A percentile compares a stretch with the other conserved stretches of the same genome.
phyloP scores from a whole-genome alignment of 2,888 invertebrate species.

The Plusia festucae region DNA sequence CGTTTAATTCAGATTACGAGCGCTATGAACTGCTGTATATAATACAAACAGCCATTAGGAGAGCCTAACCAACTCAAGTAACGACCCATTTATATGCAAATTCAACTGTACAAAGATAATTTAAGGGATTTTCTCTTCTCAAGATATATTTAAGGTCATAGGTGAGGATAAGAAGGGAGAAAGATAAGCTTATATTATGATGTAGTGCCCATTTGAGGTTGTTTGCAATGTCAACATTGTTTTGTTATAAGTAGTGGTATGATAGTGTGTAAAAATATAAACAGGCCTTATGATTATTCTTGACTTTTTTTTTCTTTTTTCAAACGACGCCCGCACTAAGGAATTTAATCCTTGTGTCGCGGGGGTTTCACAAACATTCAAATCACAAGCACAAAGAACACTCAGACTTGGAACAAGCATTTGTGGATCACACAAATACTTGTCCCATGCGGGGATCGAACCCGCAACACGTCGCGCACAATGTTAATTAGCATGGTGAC shows the following conservation, averaged over 20 bases:
- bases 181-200: conserved; percentile 47
- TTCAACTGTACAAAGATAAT: conserved; percentile 75
- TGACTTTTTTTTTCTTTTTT: too few species aligned
- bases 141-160: conserved; percentile 57
- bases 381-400: too few species aligned
- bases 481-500: too few species aligned
- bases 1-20: conserved; percentile 65
- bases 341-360: too few species aligned
- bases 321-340: too few species aligned
- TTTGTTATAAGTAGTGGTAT: not conserved
- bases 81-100: conserved; percentile 84
- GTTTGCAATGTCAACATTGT: conserved; percentile 11
- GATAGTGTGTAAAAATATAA: not conserved
- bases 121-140: conserved; percentile 69
- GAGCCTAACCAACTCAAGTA: conserved; percentile 74
- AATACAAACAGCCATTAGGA: conserved; percentile 78
- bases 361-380: too few species aligned
- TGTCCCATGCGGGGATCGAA: too few species aligned
- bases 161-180: conserved; percentile 33
- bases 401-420: too few species aligned
- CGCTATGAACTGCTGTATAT: conserved; percentile 63
- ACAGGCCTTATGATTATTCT: too few species aligned
- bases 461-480: too few species aligned
- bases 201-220: conserved; percentile 24
- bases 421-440: too few species aligned